phyloP scores from a whole-genome alignment of 2,797 vertebrate species.

The Erethizon dorsatum region DNA sequence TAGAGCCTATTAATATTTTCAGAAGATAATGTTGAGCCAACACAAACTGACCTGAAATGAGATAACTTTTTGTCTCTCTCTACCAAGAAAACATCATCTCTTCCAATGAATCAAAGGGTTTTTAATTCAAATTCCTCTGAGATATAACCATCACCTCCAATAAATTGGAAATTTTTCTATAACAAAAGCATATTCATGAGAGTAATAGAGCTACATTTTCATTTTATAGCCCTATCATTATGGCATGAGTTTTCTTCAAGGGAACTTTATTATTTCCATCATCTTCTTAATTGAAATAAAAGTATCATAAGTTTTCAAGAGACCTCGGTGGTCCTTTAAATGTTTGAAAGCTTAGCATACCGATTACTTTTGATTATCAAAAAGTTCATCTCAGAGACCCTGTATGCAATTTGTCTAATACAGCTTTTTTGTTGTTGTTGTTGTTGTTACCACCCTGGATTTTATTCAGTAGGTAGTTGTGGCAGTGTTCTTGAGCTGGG shows the following conservation, averaged over 20 bases:
- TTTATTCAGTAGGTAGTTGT: constrained; percentile 85
- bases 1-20: neutral
- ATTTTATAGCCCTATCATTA: constrained; percentile 75
- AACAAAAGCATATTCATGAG: constrained; percentile 52
- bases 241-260: constrained; percentile 62
- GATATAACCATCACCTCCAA: constrained; percentile 44
- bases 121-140: constrained; percentile 55
- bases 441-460: constrained; percentile 30
- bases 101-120: constrained; percentile 11
- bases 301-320: constrained; percentile 68
- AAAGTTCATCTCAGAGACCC: constrained; percentile 51
- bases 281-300: constrained; percentile 73
- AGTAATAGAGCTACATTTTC: constrained; percentile 64
- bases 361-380: constrained; percentile 74
- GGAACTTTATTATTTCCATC: constrained; percentile 75
- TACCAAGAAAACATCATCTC: neutral
- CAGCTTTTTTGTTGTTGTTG: too few relatives aligned
- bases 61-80: constrained; percentile 11
- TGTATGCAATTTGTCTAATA: constrained; percentile 56
- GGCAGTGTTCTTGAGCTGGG: constrained; percentile 76
- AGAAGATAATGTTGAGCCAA: neutral
- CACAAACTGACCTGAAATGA: neutral
- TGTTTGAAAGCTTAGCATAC: constrained; percentile 63
- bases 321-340: constrained; percentile 71
- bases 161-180: constrained; percentile 57